A percentile compares a stretch with the other conserved stretches of the same genome.
Evolutionary conservation across 2,888 invertebrate genomes (phyloP).

Genomic region (Sarcophaga carnaria): DNA sequence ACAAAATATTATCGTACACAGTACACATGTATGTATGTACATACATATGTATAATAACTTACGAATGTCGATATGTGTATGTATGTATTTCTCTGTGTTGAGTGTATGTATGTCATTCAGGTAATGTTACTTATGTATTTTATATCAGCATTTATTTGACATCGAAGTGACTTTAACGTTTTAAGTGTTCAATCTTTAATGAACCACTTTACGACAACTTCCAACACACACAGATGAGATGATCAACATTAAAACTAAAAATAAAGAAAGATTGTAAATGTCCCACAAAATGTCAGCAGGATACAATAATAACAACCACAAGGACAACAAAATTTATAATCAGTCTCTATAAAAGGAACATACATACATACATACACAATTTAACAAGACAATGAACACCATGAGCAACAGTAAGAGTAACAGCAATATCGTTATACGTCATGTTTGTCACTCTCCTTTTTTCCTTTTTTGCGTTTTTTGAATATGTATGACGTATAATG

Average conservation of each 20-base stretch:
- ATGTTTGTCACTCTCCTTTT: background rate
- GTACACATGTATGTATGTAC: background rate
- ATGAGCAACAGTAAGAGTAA: background rate
- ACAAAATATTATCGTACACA: too few relatives aligned
- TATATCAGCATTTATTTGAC: constrained; percentile 46
- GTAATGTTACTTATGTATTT: constrained; percentile 19
- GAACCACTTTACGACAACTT: constrained; percentile 54
- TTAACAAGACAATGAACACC: too few relatives aligned
- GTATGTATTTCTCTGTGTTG: background rate
- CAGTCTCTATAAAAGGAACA: too few relatives aligned
- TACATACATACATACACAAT: background rate
- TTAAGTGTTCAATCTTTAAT: constrained; percentile 54
- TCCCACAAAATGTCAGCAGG: constrained; percentile 14
- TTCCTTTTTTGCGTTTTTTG: too few relatives aligned
- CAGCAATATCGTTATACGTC: background rate
- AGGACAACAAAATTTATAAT: background rate
- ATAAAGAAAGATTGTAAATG: constrained; percentile 4
- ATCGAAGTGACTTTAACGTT: constrained; percentile 53
- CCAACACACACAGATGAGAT: constrained; percentile 28
- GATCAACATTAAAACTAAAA: constrained; percentile 1
- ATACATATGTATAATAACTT: background rate
- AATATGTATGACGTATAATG: too few relatives aligned
- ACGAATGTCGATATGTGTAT: background rate
- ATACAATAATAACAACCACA: background rate
- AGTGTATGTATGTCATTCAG: constrained; percentile 6